Conservation (phyloP, 1,140 invertebrate genomes). For the Oscheius sp. region DNA sequence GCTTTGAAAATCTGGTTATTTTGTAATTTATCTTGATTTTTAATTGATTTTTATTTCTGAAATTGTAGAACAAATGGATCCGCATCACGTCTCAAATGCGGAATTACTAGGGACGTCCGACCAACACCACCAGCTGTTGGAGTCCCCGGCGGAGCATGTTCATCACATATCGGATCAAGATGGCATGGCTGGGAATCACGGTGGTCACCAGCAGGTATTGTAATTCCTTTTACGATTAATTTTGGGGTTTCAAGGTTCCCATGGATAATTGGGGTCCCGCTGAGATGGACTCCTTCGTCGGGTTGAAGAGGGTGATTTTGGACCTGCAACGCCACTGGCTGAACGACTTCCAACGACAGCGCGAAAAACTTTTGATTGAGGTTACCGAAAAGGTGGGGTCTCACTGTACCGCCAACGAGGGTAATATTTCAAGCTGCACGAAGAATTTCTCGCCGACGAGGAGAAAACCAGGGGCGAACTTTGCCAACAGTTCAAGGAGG, state of each 20-base stretch:
- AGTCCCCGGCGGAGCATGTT: not conserved
- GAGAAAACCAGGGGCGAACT: conserved; percentile 53
- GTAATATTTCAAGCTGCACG: conserved; percentile 45
- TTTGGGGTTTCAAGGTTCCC: not conserved
- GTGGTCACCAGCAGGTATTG: not conserved
- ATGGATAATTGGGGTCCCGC: not conserved
- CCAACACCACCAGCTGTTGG: not conserved
- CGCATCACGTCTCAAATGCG: not conserved
- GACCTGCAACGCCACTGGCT: conserved; percentile 59
- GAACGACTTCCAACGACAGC: conserved; percentile 47
- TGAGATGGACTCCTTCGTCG: conserved; percentile 18
- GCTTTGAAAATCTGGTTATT: no score
- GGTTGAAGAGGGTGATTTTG: conserved; percentile 55
- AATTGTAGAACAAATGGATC: not conserved
- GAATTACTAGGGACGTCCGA: not conserved
- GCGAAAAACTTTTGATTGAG: conserved; percentile 57
- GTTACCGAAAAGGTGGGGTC: conserved; percentile 49
- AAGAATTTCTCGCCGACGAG: conserved; percentile 55
- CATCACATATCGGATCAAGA: not conserved
- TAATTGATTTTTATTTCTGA: no score
- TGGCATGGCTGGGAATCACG: no score
- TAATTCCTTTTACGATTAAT: not conserved
- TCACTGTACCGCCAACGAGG: no score
- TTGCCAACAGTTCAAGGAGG: conserved; percentile 59
- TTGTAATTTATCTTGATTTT: no score